Base-by-base conservation (phyloP, 2,888 invertebrate species). In the Zaprionus lineosus region DNA sequence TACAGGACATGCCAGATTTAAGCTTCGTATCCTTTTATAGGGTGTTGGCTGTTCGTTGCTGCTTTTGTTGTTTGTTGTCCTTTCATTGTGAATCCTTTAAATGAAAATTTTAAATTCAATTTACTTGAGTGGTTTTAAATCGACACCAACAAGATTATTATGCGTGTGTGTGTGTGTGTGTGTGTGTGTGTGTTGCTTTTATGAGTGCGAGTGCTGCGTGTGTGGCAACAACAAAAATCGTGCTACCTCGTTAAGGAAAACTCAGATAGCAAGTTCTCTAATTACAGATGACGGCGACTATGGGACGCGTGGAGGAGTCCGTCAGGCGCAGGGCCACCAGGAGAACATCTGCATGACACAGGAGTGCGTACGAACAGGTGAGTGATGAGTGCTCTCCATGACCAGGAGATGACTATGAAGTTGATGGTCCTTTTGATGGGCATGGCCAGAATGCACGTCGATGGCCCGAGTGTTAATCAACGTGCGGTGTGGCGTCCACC, bases 351-450 rank as follows among this genome's bases (percentile, higher is more conserved):
- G 93, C 88, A 90, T 93, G 75, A 91, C 92, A 7, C 91, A 92
- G 84, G 92, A 92, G 86, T 93, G 93, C 86, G 92, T 93, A 51
- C 90, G 91, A 84, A 93, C 93, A 87, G 92, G 93, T 93, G 88
- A 91, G 89, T 85, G 53, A 33, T 11, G n/a, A 16, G 14, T 37
- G 4, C 28, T 33, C n/a, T 7, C 8, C 8, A 2, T 24, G 2
- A 24, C 6, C 3, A 7, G 21, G 7, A 21, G 15, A 36, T 11
- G 26, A 18, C 9, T 6, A 36, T 8, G 7, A 33, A 16, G 11
- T 7, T 8, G 14, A 33, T 21, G 31, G 31, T n/a, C n/a, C n/a
- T n/a, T n/a, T n/a, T n/a, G 33, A 50, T 24, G 21, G 9, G 12
- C 15, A 3, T n/a, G 12, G 50, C 19, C 5, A 3, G 19, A 19